phyloP scores from a whole-genome alignment of 2,113 vertebrate species.

The Poecilia latipinna region DNA sequence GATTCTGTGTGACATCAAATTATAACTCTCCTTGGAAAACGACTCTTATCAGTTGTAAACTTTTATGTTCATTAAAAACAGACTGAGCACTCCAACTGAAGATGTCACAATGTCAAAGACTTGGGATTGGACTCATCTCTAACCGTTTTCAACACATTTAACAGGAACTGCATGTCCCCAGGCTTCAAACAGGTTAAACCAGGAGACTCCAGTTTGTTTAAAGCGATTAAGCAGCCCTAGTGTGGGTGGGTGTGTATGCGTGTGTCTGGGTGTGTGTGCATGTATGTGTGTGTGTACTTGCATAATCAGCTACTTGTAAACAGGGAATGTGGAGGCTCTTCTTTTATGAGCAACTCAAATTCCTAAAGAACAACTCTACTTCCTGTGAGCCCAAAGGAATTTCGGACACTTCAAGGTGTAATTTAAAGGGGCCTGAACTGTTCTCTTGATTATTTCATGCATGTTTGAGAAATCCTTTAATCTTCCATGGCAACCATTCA shows the following conservation, averaged over 20 bases:
- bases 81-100: not conserved
- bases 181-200: constrained; percentile 8
- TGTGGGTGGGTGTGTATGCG: constrained; percentile 2
- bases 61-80: not conserved
- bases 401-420: not conserved
- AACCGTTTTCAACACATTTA: not conserved
- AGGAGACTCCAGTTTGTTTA: not conserved
- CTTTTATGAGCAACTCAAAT: constrained; percentile 1
- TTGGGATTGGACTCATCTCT: not conserved
- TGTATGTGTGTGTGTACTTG: constrained; percentile 1
- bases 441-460: no score
- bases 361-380: constrained; percentile 20
- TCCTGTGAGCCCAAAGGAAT: constrained; percentile 33
- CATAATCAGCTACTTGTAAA: constrained; percentile 49
- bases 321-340: constrained; percentile 11
- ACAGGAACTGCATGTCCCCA: not conserved
- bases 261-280: constrained; percentile 11
- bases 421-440: not conserved
- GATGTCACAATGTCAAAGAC: not conserved
- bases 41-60: not conserved
- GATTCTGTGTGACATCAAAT: not conserved
- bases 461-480: no score
- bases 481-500: no score
- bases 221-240: not conserved
- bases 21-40: not conserved